Evolutionary conservation across 2,888 invertebrate genomes (phyloP).

Genomic region (Eremobia ochroleuca): DNA sequence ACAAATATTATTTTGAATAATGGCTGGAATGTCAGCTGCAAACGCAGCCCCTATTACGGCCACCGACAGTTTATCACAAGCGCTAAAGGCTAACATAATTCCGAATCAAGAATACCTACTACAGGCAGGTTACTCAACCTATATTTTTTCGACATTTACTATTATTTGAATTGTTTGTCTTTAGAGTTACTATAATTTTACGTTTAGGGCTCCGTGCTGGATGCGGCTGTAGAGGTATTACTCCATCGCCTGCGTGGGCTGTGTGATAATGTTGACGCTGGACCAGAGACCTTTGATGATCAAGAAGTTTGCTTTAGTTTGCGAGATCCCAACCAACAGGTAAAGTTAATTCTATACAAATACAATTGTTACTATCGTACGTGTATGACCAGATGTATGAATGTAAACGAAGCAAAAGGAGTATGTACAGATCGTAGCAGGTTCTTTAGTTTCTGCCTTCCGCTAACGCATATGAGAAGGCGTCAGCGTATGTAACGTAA

Average conservation of each 20-base stretch:
- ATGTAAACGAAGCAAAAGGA: neutral
- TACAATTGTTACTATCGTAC: neutral
- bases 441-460: neutral
- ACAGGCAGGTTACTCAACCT: constrained; percentile 76
- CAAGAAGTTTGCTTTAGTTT: constrained; percentile 97
- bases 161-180: neutral
- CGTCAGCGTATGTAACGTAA: neutral
- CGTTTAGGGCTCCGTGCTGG: constrained; percentile 96
- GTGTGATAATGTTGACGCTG: constrained; percentile 97
- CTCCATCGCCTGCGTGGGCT: constrained; percentile 97
- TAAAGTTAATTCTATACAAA: constrained; percentile 64
- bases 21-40: constrained; percentile 76
- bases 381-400: neutral
- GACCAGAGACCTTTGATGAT: constrained; percentile 97
- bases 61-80: constrained; percentile 94
- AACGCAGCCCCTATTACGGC: constrained; percentile 92
- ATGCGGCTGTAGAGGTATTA: constrained; percentile 97
- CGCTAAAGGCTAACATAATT: constrained; percentile 95
- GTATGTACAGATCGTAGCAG: neutral
- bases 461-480: neutral
- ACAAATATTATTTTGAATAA: neutral
- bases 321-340: constrained; percentile 92
- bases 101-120: constrained; percentile 98
- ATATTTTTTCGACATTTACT: neutral
- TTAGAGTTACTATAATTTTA: constrained; percentile 18